Percentiles rank a stretch among this genome's conserved stretches.
These are phyloP conservation scores for Sinonovacula constricta DNA, from an alignment of 1,140 invertebrate genomes.

Conservation along the genomic window DNA sequence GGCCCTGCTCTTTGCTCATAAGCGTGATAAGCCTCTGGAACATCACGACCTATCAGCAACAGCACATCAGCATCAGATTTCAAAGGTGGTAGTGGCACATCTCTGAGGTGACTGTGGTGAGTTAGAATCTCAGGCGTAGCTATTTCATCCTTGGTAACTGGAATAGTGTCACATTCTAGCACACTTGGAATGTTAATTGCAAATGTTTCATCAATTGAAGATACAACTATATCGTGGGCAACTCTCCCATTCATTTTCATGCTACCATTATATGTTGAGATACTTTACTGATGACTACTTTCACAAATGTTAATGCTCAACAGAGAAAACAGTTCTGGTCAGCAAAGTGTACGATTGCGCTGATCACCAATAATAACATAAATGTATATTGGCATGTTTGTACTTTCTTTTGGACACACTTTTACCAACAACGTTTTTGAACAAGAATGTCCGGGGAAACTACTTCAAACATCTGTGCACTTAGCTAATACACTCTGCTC, in stretches of 20 bases:
- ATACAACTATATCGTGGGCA: conserved; percentile 8
- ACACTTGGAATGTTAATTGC: conserved; percentile 20
- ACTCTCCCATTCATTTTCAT: not conserved
- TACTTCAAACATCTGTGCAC: conserved; percentile 50
- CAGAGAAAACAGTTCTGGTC: conserved; percentile 32
- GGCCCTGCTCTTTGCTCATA: conserved; percentile 22
- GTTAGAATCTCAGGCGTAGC: conserved; percentile 36
- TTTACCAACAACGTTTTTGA: conserved; percentile 48
- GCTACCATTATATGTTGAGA: conserved; percentile 18
- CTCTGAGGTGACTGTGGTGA: conserved; percentile 20
- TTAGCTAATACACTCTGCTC: not conserved
- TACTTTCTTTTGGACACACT: not conserved
- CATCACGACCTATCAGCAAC: conserved; percentile 48
- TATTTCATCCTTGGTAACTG: conserved; percentile 39
- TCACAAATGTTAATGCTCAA: not conserved
- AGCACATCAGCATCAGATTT: conserved; percentile 31
- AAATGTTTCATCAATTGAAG: conserved; percentile 30
- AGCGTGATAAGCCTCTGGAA: conserved; percentile 42
- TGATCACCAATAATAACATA: conserved; percentile 56
- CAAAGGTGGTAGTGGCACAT: conserved; percentile 26
- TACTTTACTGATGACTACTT: not conserved
- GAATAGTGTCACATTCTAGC: conserved; percentile 35
- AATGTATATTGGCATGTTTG: not conserved
- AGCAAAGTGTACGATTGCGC: conserved; percentile 27
- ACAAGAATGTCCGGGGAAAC: conserved; percentile 46